Evolutionary conservation across 2,888 invertebrate species (phyloP), one percentile per base, ranked within the genome.

Genomic region (Ctena decussata): DNA sequence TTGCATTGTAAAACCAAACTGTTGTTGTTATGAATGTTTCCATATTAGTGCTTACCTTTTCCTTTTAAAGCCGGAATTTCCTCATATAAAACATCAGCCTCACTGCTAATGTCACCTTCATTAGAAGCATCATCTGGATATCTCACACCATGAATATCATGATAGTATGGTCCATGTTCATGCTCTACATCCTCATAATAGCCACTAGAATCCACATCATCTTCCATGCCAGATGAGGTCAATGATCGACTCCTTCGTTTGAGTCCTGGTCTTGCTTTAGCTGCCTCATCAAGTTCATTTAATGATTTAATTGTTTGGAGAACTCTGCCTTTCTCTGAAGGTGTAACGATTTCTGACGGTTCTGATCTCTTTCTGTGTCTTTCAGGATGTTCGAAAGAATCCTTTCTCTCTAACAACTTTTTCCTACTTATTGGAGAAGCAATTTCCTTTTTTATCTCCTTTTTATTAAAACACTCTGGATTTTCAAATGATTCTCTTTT

Each of bases 31-130:
- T n/a, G n/a, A n/a, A n/a, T n/a, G n/a, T n/a, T n/a, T n/a, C n/a
- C n/a, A n/a, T n/a, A n/a, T n/a, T n/a, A n/a, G n/a, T n/a, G n/a
- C n/a, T n/a, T n/a, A 30, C 69, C 44, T 21, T 49, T 74, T 74
- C 32, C 27, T 57, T 35, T 84, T 53, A 71, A 53, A 27, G 82
- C 82, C 41, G 85, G 82, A 74, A 88, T 88, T 32, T 86, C 88
- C 46, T 88, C 88, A 78, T 88, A 88, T 0, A 85, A 49, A 35
- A 81, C 80, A 39, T 88, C 89, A 21, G 89, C 84, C 41, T 89
- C 89, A 71, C 89, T 89, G 74, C 89, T 89, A 27, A 89, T 83
- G 46, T 89, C 89, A 0, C 89, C 89, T 77, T 89, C 89, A 81
- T 89, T 89, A 2, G 89, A 86, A 18, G 69, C 71, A 77, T 86